phyloP scores from a whole-genome alignment of 2,888 invertebrate genomes.

The Napeogenes inachia region DNA sequence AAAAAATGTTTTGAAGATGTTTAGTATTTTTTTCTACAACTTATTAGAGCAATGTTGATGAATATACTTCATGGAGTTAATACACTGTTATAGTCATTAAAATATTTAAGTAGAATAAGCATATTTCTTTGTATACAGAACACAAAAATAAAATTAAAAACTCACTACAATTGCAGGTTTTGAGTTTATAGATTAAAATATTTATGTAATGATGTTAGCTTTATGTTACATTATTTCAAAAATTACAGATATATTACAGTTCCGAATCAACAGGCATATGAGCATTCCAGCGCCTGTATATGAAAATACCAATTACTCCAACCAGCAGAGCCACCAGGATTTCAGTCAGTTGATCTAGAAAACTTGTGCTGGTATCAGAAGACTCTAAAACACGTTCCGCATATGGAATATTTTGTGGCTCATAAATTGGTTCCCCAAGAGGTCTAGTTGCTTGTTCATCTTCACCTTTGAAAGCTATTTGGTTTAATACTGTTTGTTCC shows the following conservation, averaged over 20 bases:
- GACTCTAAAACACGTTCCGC: slow-evolving; percentile 55
- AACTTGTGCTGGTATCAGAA: slow-evolving; percentile 55
- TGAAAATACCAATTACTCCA: slow-evolving; percentile 65
- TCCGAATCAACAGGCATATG: slow-evolving; percentile 49
- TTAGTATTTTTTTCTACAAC: too few species aligned
- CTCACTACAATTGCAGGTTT: too few species aligned
- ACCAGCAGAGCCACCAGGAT: slow-evolving; percentile 64
- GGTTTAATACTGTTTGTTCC: slow-evolving; percentile 66
- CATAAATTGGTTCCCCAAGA: slow-evolving; percentile 52
- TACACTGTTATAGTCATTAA: too few species aligned
- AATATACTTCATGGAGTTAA: too few species aligned
- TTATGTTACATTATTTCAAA: not conserved
- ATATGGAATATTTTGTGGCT: slow-evolving; percentile 39
- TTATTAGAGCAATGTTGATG: too few species aligned
- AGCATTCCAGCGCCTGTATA: slow-evolving; percentile 66
- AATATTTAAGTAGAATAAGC: too few species aligned
- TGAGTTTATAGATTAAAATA: too few species aligned
- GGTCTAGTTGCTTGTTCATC: slow-evolving; percentile 61
- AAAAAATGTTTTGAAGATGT: not conserved
- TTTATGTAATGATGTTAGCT: too few species aligned
- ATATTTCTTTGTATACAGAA: too few species aligned
- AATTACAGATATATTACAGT: slow-evolving; percentile 39
- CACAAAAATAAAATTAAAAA: too few species aligned
- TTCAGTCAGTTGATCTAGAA: slow-evolving; percentile 66
- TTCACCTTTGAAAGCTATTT: slow-evolving; percentile 73